Conservation (phyloP, 2,113 vertebrate species). For the Panthera tigris region DNA sequence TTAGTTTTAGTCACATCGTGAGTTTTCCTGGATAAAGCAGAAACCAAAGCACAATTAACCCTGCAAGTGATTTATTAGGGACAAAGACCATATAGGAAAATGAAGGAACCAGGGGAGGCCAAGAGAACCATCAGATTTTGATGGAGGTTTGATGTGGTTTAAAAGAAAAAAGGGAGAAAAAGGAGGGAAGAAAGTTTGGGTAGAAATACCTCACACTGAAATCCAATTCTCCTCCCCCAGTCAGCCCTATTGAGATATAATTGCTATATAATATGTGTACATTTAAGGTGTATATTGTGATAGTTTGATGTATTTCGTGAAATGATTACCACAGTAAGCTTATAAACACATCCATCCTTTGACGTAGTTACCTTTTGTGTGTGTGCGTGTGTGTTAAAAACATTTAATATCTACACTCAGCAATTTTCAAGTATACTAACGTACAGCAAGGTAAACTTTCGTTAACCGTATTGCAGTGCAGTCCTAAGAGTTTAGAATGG, state of each 20-base stretch:
- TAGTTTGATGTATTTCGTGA: neutral
- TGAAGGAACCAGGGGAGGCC: neutral
- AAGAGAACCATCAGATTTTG: neutral
- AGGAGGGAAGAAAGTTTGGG: neutral
- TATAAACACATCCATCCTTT: neutral
- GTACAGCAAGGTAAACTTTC: neutral
- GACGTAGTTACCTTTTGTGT: neutral
- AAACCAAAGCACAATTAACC: neutral
- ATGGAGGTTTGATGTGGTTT: neutral
- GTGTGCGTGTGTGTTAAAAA: neutral
- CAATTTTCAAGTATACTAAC: neutral
- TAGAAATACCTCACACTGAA: neutral
- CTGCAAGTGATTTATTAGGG: neutral
- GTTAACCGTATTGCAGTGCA: neutral
- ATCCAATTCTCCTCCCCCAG: no score
- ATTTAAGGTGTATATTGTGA: neutral
- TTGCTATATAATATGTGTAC: neutral
- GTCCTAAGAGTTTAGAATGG: neutral
- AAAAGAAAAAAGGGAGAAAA: neutral
- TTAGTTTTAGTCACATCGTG: neutral
- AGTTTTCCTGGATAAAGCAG: neutral
- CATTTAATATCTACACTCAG: neutral
- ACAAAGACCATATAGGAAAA: neutral
- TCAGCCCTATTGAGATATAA: neutral
- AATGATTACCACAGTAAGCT: neutral